These are phyloP conservation scores for Falco naumanni DNA, from an alignment of 2,797 vertebrate genomes.

Conservation along the genomic window DNA sequence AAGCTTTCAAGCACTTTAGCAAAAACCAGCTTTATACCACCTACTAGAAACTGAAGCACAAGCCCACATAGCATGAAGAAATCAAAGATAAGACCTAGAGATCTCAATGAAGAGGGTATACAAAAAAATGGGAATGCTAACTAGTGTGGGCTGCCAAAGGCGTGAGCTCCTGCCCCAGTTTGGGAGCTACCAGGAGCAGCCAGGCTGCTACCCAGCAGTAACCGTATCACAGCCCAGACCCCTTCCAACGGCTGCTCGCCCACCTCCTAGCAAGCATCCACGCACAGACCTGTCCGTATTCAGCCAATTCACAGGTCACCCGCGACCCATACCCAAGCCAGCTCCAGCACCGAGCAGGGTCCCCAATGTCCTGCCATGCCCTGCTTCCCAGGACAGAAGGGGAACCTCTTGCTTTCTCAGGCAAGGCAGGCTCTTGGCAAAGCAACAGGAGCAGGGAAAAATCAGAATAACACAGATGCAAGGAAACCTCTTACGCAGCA, in stretches of 20 bases:
- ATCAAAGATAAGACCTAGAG: neutral
- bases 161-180: neutral
- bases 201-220: neutral
- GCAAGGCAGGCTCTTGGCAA: neutral
- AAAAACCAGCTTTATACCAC: neutral
- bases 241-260: neutral
- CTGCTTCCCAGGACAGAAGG: fast-evolving
- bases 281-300: neutral
- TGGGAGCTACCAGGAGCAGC: neutral
- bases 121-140: neutral
- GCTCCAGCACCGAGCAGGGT: neutral
- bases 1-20: neutral
- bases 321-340: neutral
- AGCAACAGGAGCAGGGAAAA: neutral
- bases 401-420: neutral
- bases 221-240: neutral
- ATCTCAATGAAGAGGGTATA: neutral
- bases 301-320: neutral
- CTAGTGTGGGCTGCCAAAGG: neutral
- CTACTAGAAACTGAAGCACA: neutral
- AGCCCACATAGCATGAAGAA: neutral
- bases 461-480: neutral
- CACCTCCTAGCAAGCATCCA: neutral
- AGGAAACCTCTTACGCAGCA: neutral
- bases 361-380: neutral